Percentiles rank a stretch among this genome's conserved stretches.
Conservation (phyloP, 2,888 invertebrate species). For the Pollenia labialis region DNA sequence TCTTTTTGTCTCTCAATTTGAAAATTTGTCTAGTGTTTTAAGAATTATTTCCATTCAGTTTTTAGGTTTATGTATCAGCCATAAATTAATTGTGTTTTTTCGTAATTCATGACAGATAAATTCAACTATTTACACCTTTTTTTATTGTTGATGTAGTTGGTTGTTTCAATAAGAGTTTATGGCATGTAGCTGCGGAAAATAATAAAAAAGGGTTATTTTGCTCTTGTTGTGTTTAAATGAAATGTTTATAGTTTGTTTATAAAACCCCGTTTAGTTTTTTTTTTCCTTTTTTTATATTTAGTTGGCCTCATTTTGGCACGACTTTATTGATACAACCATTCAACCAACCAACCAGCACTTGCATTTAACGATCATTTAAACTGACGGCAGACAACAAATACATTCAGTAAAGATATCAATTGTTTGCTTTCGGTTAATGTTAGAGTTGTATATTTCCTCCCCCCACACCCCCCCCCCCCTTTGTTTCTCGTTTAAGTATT, state of each 20-base stretch:
- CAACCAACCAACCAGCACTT: slow-evolving; percentile 38
- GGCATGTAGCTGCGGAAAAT: slow-evolving; percentile 7
- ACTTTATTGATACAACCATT: slow-evolving; percentile 66
- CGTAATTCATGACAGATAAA: slow-evolving; percentile 7
- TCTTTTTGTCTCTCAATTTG: not conserved
- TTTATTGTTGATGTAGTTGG: not conserved
- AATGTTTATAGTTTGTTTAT: slow-evolving; percentile 59
- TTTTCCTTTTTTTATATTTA: slow-evolving; percentile 50
- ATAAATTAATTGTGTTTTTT: slow-evolving; percentile 60
- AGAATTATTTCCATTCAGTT: slow-evolving; percentile 14
- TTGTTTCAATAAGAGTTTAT: slow-evolving; percentile 3
- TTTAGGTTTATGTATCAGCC: slow-evolving; percentile 46
- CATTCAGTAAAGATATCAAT: slow-evolving; percentile 17
- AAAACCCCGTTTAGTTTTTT: slow-evolving; percentile 38
- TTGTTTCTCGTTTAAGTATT: not conserved
- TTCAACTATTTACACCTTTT: slow-evolving; percentile 26
- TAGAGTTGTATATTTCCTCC: not conserved
- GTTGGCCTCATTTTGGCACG: slow-evolving; percentile 71
- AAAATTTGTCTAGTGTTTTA: not conserved
- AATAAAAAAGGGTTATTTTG: slow-evolving; percentile 47
- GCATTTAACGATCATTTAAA: slow-evolving; percentile 20
- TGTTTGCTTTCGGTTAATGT: slow-evolving; percentile 24
- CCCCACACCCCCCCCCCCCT: slow-evolving; percentile 28
- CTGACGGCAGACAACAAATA: not conserved
- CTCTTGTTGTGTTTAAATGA: slow-evolving; percentile 24